Evolutionary conservation across 2,797 vertebrate species (phyloP).

Genomic region (Takifugu ocellatus): DNA sequence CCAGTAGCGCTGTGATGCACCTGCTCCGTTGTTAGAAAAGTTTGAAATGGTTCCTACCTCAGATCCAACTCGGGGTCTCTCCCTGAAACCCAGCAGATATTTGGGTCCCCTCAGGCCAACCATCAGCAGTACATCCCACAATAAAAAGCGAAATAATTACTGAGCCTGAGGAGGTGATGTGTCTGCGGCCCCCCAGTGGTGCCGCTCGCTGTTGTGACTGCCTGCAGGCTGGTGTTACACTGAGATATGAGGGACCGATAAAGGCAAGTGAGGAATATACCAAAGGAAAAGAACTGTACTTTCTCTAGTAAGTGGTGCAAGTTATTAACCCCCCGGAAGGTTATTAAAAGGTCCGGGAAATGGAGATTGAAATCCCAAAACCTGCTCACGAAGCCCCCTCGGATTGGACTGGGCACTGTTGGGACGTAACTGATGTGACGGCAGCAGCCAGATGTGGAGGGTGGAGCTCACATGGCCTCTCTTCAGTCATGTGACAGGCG

Average conservation of each 20-base stretch:
- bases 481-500: no score
- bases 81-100: conserved; percentile 46
- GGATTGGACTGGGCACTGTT: no score
- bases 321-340: not conserved
- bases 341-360: no score
- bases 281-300: conserved; percentile 16
- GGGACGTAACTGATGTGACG: no score
- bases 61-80: not conserved
- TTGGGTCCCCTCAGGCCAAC: conserved; percentile 47
- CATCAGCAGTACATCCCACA: conserved; percentile 58
- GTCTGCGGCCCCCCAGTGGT: conserved; percentile 58
- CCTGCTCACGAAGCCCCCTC: no score
- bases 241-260: conserved; percentile 46
- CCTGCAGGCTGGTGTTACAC: conserved; percentile 43
- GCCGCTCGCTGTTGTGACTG: conserved; percentile 33
- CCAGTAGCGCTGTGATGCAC: not conserved
- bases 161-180: conserved; percentile 63
- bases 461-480: no score
- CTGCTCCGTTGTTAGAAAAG: no score
- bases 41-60: no score
- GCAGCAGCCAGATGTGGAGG: no score
- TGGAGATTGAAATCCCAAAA: no score
- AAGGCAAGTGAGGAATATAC: conserved; percentile 22
- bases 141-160: conserved; percentile 72
- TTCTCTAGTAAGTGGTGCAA: not conserved